Conservation (phyloP, 2,797 vertebrate genomes). For the Chelon labrosus region DNA sequence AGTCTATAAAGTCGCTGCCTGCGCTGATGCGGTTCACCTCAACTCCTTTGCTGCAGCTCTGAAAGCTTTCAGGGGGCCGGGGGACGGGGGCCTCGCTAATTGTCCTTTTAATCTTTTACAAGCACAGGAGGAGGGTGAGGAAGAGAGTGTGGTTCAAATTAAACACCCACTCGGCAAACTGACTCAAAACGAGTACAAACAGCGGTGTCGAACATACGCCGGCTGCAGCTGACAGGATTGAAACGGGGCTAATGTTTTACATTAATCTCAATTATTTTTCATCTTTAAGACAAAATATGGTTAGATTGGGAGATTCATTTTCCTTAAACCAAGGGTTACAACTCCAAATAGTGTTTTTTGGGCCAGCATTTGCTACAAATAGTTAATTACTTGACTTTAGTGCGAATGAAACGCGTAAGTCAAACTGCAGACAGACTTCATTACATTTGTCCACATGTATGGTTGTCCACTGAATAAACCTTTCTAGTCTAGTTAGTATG, state of each 20-base stretch:
- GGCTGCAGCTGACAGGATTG: neutral
- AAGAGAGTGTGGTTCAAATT: constrained; percentile 47
- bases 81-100: constrained; percentile 42
- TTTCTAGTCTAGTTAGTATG: no score
- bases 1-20: constrained; percentile 44
- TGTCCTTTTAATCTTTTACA: constrained; percentile 73
- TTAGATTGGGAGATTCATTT: neutral
- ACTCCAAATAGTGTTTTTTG: neutral
- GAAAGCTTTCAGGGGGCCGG: constrained; percentile 13
- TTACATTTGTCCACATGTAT: no score
- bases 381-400: no score
- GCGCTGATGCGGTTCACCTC: constrained; percentile 64
- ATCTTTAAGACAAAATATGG: neutral
- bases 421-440: no score
- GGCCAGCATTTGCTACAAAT: no score
- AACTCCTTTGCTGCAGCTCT: constrained; percentile 26
- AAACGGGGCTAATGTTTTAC: neutral
- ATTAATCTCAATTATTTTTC: neutral
- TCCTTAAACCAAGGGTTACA: neutral
- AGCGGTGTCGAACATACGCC: neutral
- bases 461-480: neutral
- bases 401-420: no score
- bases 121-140: constrained; percentile 35
- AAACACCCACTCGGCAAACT: constrained; percentile 34
- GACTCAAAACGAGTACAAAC: neutral